Conservation (phyloP, 37 sponge, comb jelly and placozoan species). For the Ephydatia muelleri region DNA sequence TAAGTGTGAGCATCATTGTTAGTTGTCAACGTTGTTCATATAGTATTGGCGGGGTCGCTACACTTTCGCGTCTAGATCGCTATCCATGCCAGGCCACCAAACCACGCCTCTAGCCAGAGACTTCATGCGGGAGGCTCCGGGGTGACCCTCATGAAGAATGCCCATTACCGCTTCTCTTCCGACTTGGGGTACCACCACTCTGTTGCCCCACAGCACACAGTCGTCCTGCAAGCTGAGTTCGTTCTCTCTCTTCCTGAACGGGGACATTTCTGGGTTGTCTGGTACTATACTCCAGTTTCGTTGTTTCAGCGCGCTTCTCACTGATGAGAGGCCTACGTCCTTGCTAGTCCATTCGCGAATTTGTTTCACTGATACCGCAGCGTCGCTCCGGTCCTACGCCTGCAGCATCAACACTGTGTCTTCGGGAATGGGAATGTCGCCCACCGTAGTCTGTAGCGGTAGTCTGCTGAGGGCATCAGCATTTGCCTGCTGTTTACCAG, state of each 20-base stretch:
- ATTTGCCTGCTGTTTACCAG: slow-evolving; percentile 17
- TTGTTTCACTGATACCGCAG: background rate
- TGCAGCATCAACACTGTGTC: slow-evolving; percentile 22
- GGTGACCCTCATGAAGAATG: slow-evolving; percentile 12
- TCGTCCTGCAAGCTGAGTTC: background rate
- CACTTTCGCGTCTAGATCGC: background rate
- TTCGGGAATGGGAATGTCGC: background rate
- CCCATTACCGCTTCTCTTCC: background rate
- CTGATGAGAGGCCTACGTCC: background rate
- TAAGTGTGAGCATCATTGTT: too few species aligned
- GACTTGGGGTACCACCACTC: background rate
- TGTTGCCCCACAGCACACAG: background rate
- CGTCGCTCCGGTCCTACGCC: background rate
- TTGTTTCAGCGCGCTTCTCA: background rate
- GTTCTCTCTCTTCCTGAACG: background rate
- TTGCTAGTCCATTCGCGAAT: slow-evolving; percentile 22
- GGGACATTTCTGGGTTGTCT: background rate
- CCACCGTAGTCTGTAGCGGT: background rate
- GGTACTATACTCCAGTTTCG: background rate
- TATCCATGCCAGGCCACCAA: slow-evolving; percentile 35
- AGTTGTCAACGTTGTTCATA: too few species aligned
- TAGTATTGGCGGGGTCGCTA: too few species aligned
- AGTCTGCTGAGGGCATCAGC: slow-evolving; percentile 49
- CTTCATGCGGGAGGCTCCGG: slow-evolving; percentile 7
- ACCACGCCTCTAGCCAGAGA: slow-evolving; percentile 10